These are phyloP conservation scores for Lagorchestes hirsutus DNA, from an alignment of 2,797 vertebrate genomes.

Conservation along the genomic window DNA sequence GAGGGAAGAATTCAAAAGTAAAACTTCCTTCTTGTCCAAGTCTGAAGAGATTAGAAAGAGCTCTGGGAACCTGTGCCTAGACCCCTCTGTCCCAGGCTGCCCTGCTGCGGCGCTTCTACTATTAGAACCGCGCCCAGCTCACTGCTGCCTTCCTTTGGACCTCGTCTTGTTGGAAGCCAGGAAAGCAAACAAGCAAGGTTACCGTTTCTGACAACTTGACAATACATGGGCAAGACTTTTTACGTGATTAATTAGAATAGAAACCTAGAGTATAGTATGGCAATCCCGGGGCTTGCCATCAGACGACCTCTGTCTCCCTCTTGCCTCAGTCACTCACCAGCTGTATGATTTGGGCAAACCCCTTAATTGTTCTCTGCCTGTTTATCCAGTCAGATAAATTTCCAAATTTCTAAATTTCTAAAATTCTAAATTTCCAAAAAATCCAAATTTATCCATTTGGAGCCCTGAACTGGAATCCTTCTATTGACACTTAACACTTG, in stretches of 20 bases:
- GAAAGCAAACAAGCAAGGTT: constrained; percentile 17
- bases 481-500: background rate
- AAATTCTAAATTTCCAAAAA: no score
- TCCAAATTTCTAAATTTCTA: no score
- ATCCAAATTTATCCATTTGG: no score
- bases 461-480: background rate
- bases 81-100: background rate
- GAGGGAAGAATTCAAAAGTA: background rate
- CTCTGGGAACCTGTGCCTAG: background rate
- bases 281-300: background rate
- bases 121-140: background rate
- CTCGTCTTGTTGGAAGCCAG: constrained; percentile 27
- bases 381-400: background rate
- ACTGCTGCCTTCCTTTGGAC: constrained; percentile 37
- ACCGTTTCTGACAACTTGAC: background rate
- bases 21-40: constrained; percentile 16
- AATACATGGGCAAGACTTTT: constrained; percentile 12
- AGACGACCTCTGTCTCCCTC: no score
- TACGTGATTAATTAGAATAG: background rate
- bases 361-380: background rate
- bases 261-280: background rate
- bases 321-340: background rate
- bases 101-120: background rate
- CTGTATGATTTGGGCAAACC: background rate
- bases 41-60: background rate